phyloP scores from a whole-genome alignment of 2,113 vertebrate species.

The Sphaerodactylus townsendi region DNA sequence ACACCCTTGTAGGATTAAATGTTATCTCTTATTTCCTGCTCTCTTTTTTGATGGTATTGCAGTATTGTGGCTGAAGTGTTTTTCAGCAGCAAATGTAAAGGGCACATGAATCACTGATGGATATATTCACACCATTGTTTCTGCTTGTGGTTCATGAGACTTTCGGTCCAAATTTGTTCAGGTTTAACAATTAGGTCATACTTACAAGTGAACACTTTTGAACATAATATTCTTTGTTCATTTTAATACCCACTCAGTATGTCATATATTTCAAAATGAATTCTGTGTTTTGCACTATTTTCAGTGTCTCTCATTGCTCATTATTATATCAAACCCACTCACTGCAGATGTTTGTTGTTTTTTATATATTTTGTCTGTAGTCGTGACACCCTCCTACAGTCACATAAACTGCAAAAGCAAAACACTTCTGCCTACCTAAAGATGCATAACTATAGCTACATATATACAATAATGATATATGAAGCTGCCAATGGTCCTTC shows the following conservation, averaged over 20 bases:
- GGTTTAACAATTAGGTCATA: neutral
- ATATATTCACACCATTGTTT: neutral
- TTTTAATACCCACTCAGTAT: neutral
- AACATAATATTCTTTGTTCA: neutral
- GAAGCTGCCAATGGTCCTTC: neutral
- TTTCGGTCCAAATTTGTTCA: neutral
- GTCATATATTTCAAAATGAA: neutral
- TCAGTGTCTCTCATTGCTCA: neutral
- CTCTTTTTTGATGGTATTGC: neutral
- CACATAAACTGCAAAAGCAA: conserved; percentile 12
- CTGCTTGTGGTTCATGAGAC: no score
- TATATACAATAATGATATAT: neutral
- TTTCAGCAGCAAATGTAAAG: neutral
- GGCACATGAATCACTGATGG: neutral
- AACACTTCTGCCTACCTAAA: neutral
- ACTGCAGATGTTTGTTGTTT: conserved; percentile 4
- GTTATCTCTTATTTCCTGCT: no score
- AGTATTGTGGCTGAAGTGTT: neutral
- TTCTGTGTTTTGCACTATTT: neutral
- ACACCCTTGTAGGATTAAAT: neutral
- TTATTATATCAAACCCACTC: neutral
- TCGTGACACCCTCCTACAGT: conserved; percentile 6
- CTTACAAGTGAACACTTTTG: neutral
- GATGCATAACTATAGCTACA: neutral
- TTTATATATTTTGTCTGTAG: neutral